phyloP scores from a whole-genome alignment of 2,113 vertebrate species.

The Sapayoa aenigma region DNA sequence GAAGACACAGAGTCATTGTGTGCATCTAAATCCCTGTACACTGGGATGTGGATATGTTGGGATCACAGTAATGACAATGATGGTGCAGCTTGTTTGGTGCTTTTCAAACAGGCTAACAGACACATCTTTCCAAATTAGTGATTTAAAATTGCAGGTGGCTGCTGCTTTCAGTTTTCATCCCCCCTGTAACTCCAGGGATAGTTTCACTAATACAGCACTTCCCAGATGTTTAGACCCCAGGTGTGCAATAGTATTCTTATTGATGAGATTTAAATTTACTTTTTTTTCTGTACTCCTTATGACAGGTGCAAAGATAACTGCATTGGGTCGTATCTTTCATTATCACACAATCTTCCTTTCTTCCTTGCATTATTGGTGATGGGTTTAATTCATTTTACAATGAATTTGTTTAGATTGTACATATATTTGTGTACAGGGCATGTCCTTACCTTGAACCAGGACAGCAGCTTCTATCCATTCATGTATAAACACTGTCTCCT shows the following conservation, averaged over 20 bases:
- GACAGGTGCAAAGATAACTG: slow-evolving; percentile 1
- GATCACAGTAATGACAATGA: background rate
- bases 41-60: background rate
- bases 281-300: background rate
- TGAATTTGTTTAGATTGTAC: background rate
- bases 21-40: slow-evolving; percentile 17
- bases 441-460: background rate
- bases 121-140: background rate
- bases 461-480: background rate
- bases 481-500: background rate
- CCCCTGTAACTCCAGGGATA: slow-evolving; percentile 1
- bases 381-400: background rate
- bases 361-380: background rate
- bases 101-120: slow-evolving; percentile 8
- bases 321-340: background rate
- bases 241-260: slow-evolving; percentile 5
- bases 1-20: background rate
- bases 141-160: slow-evolving; percentile 49
- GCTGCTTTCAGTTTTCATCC: slow-evolving; percentile 12
- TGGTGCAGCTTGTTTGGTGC: background rate
- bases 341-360: background rate
- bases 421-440: background rate
- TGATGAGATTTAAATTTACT: slow-evolving; percentile 35
- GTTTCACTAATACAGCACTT: slow-evolving; percentile 1
- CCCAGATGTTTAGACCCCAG: slow-evolving; percentile 50